phyloP scores from a whole-genome alignment of 2,888 invertebrate genomes.

The Leucophenga maculata region DNA sequence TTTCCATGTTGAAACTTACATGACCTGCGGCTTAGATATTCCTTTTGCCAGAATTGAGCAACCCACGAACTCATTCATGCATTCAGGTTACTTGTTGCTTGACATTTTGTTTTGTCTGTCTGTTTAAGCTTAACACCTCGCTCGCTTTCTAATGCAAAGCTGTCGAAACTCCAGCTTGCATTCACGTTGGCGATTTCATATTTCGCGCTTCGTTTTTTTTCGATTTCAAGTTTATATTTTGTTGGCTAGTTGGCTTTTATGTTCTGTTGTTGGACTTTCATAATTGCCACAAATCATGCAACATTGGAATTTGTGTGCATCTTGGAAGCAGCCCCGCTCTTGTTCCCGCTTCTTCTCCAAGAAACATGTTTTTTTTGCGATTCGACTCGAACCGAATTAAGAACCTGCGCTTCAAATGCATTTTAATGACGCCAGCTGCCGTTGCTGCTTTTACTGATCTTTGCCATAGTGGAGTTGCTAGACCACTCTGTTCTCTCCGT shows the following conservation, averaged over 20 bases:
- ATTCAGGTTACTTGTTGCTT: no score
- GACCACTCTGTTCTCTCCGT: not conserved
- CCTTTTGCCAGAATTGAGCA: no score
- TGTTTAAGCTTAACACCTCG: no score
- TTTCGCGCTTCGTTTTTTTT: not conserved
- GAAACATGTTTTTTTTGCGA: not conserved
- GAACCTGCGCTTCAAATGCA: constrained; percentile 53
- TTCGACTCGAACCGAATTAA: not conserved
- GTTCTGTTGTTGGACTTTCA: constrained; percentile 40
- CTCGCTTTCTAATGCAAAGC: no score
- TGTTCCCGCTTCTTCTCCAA: not conserved
- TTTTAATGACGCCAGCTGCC: constrained; percentile 54
- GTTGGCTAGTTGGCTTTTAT: not conserved
- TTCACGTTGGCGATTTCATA: no score
- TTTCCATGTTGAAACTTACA: no score
- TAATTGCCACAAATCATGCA: constrained; percentile 67
- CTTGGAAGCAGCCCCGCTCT: not conserved
- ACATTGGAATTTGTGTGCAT: constrained; percentile 34
- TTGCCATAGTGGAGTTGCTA: not conserved
- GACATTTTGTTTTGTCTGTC: no score
- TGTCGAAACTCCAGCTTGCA: no score
- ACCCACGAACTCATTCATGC: no score
- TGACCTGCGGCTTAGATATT: no score
- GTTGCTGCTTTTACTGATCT: no score
- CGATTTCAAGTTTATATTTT: not conserved